Base-by-base conservation (phyloP, 2,888 invertebrate genomes). In the Epsilonema sp. region DNA sequence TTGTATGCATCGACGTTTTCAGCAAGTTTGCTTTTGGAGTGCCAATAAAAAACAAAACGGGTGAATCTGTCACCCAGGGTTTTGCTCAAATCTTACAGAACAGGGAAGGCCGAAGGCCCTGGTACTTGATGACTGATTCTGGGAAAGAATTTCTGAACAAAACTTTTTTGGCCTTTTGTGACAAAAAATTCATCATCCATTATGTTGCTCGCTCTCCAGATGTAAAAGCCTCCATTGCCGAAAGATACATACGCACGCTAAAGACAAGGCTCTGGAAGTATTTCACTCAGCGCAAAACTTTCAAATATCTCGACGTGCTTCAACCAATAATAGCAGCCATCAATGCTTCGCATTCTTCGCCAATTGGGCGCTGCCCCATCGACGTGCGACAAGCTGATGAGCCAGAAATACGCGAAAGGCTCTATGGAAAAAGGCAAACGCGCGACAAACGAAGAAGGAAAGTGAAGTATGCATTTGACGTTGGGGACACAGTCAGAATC, bases 401-500 rank as follows among this genome's bases (percentile, higher is more conserved):
- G n/a, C n/a, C n/a, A n/a, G n/a, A n/a, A n/a, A n/a, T n/a, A n/a
- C n/a, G 38, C 13, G n/a, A 38, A n/a, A 38, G 19, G 13, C 20
- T 38, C 13, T 38, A 38, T 19, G 38, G 20, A 16, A 38, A 38
- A 11, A 8, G 13, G 19, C 13, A 38, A 8, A 8, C 19, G 13
- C 31, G 8, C 31, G 16, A 8, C 8, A 38, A 23, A 11, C 13
- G 36, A 20, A 5, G 3, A 3, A 21, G 11, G n/a, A n/a, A n/a
- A n/a, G n/a, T n/a, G n/a, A n/a, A n/a, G n/a, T n/a, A n/a, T n/a
- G n/a, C n/a, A 25, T 25, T 42, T 2, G 26, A 42, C 19, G 19
- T 36, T 13, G 44, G 45, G 3, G 45, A 45, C 39, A 45, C 23
- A 25, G 45, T 45, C 8, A 21, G 45, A n/a, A 38, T 45, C 16